Evolutionary conservation across 2,888 invertebrate genomes (phyloP), one percentile per base, ranked within the genome.

Genomic region (Electrophaes corylata): DNA sequence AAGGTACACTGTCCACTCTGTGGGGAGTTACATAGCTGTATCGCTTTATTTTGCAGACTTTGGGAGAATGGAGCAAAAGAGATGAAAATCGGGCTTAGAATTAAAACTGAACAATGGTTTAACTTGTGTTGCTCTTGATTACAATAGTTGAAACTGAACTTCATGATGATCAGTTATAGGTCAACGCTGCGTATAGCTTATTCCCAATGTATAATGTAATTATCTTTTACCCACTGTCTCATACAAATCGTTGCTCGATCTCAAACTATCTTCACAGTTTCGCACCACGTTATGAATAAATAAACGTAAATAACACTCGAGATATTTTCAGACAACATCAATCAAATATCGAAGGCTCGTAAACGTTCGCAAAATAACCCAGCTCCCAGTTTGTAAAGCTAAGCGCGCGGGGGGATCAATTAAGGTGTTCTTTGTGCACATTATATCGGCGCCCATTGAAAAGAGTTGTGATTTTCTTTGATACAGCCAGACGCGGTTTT

Each of bases 391-490:
- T 59, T 57, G 48, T 47, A 45, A 60, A 62, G 57, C 45, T 50
- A 18, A 31, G 76, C 75, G 73, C 73, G 73, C 69, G 75, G 80
- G 81, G 78, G 84, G 87, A 88, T 90, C 88, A 90, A 88, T 90
- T 89, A 88, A 80, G 82, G 80, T 81, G 82, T 81, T 81, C 78
- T 86, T 83, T 84, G 84, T 83, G 83, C 79, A 84, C 87, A 86
- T 90, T 90, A 85, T 90, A 91, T 91, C 89, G 90, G 86, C 83
- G 86, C 80, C 85, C 91, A 90, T 88, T 91, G 88, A 91, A 91
- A 91, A 91, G 91, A 91, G 91, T 91, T 91, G 86, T 90, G 89
- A 90, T 86, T 87, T 91, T 88, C 90, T 91, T 91, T 91, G 91
- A 90, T 88, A 89, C 78, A 64, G 79, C 85, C 82, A 88, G 90